Percentiles rank a stretch among this genome's conserved stretches.
These are phyloP conservation scores for Hermaeophaga mercurialis DNA, from an alignment of 2,888 invertebrate genomes.

Conservation along the genomic window DNA sequence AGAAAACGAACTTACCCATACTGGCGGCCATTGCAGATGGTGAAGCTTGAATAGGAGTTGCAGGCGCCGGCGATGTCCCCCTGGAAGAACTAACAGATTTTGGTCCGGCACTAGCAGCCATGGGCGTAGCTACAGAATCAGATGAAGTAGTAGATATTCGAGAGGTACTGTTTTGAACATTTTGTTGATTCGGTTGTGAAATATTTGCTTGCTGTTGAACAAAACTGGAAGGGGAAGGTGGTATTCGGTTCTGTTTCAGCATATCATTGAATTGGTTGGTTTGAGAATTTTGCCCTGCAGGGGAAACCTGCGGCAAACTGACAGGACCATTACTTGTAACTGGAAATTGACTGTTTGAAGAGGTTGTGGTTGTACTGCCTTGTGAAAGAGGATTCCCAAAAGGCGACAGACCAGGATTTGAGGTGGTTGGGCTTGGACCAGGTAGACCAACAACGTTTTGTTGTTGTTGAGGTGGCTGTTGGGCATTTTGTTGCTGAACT, in stretches of 20 bases:
- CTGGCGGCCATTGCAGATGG: constrained; percentile 57
- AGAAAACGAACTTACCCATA: constrained; percentile 57
- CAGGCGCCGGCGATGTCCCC: constrained; percentile 62
- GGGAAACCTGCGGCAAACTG: constrained; percentile 54
- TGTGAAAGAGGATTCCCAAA: constrained; percentile 67
- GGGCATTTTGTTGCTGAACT: constrained; percentile 50
- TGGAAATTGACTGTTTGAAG: constrained; percentile 54
- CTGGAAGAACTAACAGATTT: constrained; percentile 67
- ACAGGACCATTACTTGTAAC: constrained; percentile 57
- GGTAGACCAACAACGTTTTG: constrained; percentile 74
- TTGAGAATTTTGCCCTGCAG: constrained; percentile 56
- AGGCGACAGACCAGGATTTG: constrained; percentile 70
- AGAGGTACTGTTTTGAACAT: constrained; percentile 53
- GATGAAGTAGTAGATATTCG: constrained; percentile 49
- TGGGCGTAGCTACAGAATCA: constrained; percentile 60
- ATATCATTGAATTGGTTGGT: constrained; percentile 63
- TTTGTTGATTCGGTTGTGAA: constrained; percentile 47
- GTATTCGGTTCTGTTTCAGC: constrained; percentile 62
- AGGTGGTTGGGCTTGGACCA: constrained; percentile 77
- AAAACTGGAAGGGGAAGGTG: constrained; percentile 55
- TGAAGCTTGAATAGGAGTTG: constrained; percentile 55
- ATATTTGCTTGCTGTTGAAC: constrained; percentile 44
- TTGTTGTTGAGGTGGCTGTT: constrained; percentile 58
- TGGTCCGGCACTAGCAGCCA: constrained; percentile 65
- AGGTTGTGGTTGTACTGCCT: constrained; percentile 45